phyloP scores from a whole-genome alignment of 2,797 vertebrate species.

The Spondyliosoma cantharus region DNA sequence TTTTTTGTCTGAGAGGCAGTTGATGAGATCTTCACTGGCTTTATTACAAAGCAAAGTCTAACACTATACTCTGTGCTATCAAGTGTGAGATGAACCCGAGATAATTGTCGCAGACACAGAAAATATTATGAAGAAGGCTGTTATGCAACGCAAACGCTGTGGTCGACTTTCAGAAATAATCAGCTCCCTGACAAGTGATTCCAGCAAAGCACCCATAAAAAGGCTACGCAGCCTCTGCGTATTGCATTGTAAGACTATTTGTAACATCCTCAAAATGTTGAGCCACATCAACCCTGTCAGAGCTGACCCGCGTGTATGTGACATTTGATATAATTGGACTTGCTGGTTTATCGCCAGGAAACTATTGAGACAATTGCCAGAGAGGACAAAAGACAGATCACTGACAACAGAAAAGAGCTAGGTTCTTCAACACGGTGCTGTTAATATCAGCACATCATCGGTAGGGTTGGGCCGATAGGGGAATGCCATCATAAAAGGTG shows the following conservation, averaged over 20 bases:
- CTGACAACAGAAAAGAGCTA: neutral
- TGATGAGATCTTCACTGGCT: conserved; percentile 55
- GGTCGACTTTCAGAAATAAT: conserved; percentile 21
- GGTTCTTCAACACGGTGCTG: neutral
- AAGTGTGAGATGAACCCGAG: conserved; percentile 48
- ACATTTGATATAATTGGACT: conserved; percentile 39
- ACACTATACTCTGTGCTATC: conserved; percentile 45
- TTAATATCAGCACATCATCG: too few relatives aligned
- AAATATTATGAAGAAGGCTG: conserved; percentile 18
- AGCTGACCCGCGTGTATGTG: conserved; percentile 5
- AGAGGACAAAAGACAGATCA: neutral
- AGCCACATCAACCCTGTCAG: conserved; percentile 7
- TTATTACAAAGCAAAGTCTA: conserved; percentile 71
- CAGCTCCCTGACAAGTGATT: conserved; percentile 28
- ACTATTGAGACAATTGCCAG: conserved; percentile 25
- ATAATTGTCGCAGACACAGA: conserved; percentile 34
- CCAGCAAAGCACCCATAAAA: conserved; percentile 15
- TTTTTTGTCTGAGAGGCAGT: conserved; percentile 20
- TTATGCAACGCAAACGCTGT: conserved; percentile 36
- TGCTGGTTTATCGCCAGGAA: conserved; percentile 14
- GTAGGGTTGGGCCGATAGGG: too few relatives aligned
- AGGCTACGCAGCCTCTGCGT: neutral
- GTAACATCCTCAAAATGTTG: conserved; percentile 20
- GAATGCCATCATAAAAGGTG: too few relatives aligned
- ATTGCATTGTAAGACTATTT: neutral